Evolutionary conservation across 2,797 vertebrate genomes (phyloP).

Genomic region (Notolepis coatsorum): DNA sequence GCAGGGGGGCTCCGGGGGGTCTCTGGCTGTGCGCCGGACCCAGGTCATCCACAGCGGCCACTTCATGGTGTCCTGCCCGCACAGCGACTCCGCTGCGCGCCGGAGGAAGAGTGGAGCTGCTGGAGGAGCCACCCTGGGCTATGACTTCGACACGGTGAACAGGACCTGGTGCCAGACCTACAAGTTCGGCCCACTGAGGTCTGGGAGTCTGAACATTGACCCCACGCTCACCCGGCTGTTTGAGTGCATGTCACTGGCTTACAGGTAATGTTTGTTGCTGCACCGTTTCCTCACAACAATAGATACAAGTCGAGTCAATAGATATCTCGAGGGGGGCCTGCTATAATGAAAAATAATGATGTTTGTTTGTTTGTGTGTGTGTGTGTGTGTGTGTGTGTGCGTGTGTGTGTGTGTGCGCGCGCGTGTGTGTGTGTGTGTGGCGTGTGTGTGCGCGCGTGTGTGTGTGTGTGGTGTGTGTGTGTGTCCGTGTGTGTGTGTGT

Average conservation of each 20-base stretch:
- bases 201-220: constrained; percentile 88
- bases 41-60: constrained; percentile 99
- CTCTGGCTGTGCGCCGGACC: constrained; percentile 45
- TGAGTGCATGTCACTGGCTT: constrained; percentile 98
- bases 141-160: constrained; percentile 83
- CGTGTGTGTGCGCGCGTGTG: too few species aligned
- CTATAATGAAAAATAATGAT: neutral
- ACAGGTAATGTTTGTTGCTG: too few species aligned
- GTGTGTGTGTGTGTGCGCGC: neutral
- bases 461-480: constrained; percentile 12
- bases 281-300: too few species aligned
- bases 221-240: constrained; percentile 94
- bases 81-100: constrained; percentile 86
- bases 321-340: too few species aligned
- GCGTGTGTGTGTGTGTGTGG: too few species aligned
- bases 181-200: constrained; percentile 83
- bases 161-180: constrained; percentile 81
- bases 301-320: too few species aligned
- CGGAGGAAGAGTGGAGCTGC: constrained; percentile 73
- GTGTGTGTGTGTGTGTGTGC: constrained; percentile 3
- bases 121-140: constrained; percentile 55
- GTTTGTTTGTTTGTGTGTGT: neutral
- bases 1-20: constrained; percentile 40
- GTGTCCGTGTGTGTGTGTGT: neutral
- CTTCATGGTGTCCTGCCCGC: constrained; percentile 98